These are phyloP conservation scores for Anomalospiza imberbis DNA, from an alignment of 2,797 vertebrate genomes.

Conservation along the genomic window DNA sequence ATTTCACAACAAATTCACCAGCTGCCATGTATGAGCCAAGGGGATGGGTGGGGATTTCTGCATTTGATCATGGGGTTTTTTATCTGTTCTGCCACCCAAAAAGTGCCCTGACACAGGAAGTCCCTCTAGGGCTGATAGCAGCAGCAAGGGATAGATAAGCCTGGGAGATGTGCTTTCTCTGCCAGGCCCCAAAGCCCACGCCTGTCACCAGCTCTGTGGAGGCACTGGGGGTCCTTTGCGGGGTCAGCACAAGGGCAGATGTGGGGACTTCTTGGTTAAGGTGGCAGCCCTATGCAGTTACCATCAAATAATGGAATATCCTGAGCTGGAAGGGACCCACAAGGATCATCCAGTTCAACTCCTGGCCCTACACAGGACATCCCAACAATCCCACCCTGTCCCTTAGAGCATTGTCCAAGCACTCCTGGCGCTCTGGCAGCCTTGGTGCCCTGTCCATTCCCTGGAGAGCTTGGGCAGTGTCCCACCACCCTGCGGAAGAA, in stretches of 20 bases:
- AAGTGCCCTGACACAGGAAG: background rate
- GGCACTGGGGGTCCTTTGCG: background rate
- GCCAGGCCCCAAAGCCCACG: background rate
- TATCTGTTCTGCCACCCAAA: background rate
- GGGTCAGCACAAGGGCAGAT: background rate
- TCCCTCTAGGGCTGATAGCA: background rate
- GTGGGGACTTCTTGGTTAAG: background rate
- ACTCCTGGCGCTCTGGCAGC: background rate
- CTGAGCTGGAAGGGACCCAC: background rate
- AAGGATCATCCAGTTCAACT: background rate
- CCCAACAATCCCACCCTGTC: too few species aligned
- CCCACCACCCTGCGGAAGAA: accelerated
- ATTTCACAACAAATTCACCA: background rate
- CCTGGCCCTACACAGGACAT: accelerated
- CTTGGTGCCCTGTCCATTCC: accelerated
- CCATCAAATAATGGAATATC: background rate
- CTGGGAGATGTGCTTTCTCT: background rate
- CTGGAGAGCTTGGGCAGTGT: accelerated
- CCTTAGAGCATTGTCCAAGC: accelerated
- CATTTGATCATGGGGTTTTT: background rate
- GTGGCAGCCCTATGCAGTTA: background rate
- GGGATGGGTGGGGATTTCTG: background rate
- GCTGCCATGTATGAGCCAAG: background rate
- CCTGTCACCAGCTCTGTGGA: background rate
- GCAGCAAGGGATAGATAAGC: background rate